Percentiles rank a stretch among this genome's conserved stretches.
phyloP scores from a whole-genome alignment of 1,140 invertebrate genomes.

The Gonioctena quinquepunctata region DNA sequence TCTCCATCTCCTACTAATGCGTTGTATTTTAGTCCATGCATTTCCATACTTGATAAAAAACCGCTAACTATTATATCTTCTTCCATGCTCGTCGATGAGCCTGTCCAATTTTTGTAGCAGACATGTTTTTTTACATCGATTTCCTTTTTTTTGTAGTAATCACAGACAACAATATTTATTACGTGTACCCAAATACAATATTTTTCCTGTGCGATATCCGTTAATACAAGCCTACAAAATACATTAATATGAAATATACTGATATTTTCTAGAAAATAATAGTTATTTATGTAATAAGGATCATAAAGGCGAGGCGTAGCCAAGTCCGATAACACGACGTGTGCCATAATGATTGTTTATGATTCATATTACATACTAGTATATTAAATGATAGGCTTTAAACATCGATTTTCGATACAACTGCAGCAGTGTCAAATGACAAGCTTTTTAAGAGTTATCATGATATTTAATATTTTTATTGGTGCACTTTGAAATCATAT shows the following conservation, averaged over 20 bases:
- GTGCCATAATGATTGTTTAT: too few relatives aligned
- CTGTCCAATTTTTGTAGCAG: constrained; percentile 51
- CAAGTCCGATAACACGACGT: too few relatives aligned
- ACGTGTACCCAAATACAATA: constrained; percentile 52
- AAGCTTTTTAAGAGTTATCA: too few relatives aligned
- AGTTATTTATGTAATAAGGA: too few relatives aligned
- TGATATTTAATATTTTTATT: too few relatives aligned
- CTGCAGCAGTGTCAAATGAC: too few relatives aligned
- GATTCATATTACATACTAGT: too few relatives aligned
- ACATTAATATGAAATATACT: not conserved
- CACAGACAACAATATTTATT: constrained; percentile 55
- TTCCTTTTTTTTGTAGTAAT: constrained; percentile 30
- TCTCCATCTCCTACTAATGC: constrained; percentile 56
- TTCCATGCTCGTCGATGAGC: constrained; percentile 53
- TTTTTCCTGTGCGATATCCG: constrained; percentile 49
- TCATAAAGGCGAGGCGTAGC: too few relatives aligned
- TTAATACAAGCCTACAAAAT: constrained; percentile 39
- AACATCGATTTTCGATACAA: too few relatives aligned
- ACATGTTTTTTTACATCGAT: constrained; percentile 25
- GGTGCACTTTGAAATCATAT: too few relatives aligned
- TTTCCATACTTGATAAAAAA: constrained; percentile 49
- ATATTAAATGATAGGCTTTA: too few relatives aligned
- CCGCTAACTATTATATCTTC: constrained; percentile 52
- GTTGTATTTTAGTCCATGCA: constrained; percentile 50
- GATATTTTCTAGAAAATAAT: too few relatives aligned